Evolutionary conservation across 1,140 invertebrate genomes (phyloP), one percentile per base, ranked within the genome.

Genomic region (Macrosteles quadrilineatus): DNA sequence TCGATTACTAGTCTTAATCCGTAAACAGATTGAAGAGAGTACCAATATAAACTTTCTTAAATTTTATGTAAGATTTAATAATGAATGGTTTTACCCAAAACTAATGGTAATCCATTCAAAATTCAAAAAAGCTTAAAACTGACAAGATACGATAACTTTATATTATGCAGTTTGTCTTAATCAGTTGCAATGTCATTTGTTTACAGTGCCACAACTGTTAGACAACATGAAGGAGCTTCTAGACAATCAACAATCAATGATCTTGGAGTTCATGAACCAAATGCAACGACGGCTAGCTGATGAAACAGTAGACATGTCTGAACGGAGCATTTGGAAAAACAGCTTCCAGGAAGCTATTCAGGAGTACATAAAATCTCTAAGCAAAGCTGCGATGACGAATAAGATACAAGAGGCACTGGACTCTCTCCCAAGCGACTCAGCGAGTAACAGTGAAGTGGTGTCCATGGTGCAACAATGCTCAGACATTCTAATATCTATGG

Each of bases 11-110:
- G n/a, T n/a, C n/a, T n/a, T n/a, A n/a, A n/a, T n/a, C n/a, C n/a
- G n/a, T n/a, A n/a, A n/a, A n/a, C n/a, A n/a, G n/a, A n/a, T n/a
- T n/a, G n/a, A n/a, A n/a, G n/a, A n/a, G n/a, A n/a, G n/a, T n/a
- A n/a, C n/a, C n/a, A n/a, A n/a, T n/a, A n/a, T n/a, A n/a, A n/a
- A n/a, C 4, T 50, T 9, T 6, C 4, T 21, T 9, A 50, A 11
- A 19, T 3, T 50, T 9, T 6, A 19, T 19, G 6, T 19, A 50
- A 6, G 3, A 50, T n/a, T 19, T 17, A 50, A 9, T 50, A 50
- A 11, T 50, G n/a, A 4, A 19, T 9, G 6, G 21, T 25, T 69
- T 77, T 78, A 71, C 77, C 75, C n/a, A n/a, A n/a, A n/a, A n/a
- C n/a, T n/a, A n/a, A n/a, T n/a, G n/a, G n/a, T n/a, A n/a, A n/a